Evolutionary conservation across 2,113 vertebrate species (phyloP).

Genomic region (Cariama cristata): DNA sequence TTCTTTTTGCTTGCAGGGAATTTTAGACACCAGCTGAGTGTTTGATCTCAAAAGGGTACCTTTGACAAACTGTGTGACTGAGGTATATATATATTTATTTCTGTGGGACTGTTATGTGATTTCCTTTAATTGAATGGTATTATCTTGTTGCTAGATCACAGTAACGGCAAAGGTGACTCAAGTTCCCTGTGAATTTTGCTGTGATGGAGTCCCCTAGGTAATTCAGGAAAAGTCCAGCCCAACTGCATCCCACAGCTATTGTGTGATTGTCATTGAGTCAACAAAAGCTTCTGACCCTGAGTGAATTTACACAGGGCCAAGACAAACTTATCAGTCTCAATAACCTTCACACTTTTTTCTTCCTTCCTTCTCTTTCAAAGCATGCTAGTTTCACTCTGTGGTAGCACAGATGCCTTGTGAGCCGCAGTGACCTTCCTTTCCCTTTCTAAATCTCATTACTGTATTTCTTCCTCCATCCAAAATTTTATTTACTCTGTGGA

Average conservation of each 20-base stretch:
- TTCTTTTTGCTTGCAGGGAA: neutral
- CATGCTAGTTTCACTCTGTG: neutral
- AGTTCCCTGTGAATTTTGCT: conserved; percentile 44
- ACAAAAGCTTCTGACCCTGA: conserved; percentile 62
- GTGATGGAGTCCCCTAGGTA: neutral
- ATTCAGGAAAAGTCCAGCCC: conserved; percentile 58
- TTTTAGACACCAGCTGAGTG: neutral
- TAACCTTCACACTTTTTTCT: conserved; percentile 66
- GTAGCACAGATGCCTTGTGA: conserved; percentile 24
- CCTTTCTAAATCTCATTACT: conserved; percentile 18
- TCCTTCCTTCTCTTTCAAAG: conserved; percentile 56
- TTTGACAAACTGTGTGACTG: neutral
- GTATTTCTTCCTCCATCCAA: neutral
- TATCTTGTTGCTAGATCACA: neutral
- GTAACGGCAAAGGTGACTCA: conserved; percentile 14
- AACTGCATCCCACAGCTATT: neutral
- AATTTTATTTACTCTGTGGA: neutral
- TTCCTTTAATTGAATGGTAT: neutral
- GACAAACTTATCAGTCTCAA: conserved; percentile 54
- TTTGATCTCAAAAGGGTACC: neutral
- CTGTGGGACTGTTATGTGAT: neutral
- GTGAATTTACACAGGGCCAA: conserved; percentile 31
- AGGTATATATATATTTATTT: neutral
- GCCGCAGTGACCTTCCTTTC: conserved; percentile 34
- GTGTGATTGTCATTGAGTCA: conserved; percentile 64